Percentiles rank a stretch among this genome's conserved stretches.
phyloP scores from a whole-genome alignment of 1,140 invertebrate species.

The Chironomus tepperi region DNA sequence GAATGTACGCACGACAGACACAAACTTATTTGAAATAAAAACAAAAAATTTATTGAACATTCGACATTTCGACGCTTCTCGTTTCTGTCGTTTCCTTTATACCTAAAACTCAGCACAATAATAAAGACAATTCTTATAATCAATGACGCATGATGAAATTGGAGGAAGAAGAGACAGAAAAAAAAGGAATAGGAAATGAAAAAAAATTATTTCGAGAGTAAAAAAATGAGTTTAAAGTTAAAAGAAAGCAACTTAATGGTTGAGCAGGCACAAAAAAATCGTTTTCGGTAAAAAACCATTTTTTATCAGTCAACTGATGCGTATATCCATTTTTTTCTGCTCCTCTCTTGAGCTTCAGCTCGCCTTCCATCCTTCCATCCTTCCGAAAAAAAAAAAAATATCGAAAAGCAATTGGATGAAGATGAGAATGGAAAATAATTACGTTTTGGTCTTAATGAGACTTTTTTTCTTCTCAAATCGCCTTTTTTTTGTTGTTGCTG shows the following conservation, averaged over 20 bases:
- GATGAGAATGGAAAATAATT: slow-evolving; percentile 3
- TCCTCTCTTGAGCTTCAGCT: background rate
- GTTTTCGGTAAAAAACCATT: background rate
- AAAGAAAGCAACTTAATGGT: no score
- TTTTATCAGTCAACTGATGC: slow-evolving; percentile 8
- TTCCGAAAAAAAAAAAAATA: background rate
- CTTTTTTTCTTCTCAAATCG: background rate
- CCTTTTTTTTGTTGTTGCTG: background rate
- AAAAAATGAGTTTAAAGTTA: background rate
- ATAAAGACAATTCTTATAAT: background rate
- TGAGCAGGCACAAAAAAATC: no score
- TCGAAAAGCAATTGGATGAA: background rate
- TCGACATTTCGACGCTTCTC: no score
- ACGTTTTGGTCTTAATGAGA: slow-evolving; percentile 14
- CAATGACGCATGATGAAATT: background rate
- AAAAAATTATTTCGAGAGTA: background rate
- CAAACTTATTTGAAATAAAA: no score
- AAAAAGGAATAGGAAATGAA: background rate
- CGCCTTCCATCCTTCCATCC: no score
- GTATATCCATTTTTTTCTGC: background rate
- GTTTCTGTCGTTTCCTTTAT: no score
- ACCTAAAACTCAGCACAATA: no score
- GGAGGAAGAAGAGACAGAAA: no score
- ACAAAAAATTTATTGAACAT: no score
- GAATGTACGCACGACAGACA: no score